Evolutionary conservation across 2,888 invertebrate genomes (phyloP).

Genomic region (Hydriomena furcata): DNA sequence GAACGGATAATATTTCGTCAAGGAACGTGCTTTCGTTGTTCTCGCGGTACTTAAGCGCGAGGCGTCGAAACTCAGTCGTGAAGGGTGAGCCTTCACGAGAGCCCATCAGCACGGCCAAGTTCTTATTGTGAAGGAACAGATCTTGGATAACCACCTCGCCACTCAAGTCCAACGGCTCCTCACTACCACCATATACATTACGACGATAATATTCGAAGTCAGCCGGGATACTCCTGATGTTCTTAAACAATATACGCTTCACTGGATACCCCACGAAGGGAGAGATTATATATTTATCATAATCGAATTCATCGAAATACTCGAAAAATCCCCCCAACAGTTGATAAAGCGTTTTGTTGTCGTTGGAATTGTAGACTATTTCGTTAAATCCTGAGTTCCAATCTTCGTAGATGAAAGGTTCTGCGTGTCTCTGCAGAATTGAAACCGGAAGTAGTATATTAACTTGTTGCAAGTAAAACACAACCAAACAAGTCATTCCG

Average conservation of each 20-base stretch:
- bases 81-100: background rate
- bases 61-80: background rate
- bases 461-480: constrained; percentile 23
- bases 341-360: constrained; percentile 12
- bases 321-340: constrained; percentile 38
- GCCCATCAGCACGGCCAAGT: constrained; percentile 1
- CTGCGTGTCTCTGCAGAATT: constrained; percentile 10
- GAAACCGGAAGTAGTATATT: constrained; percentile 8
- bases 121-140: constrained; percentile 4
- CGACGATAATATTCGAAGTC: constrained; percentile 5
- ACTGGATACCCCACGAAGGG: constrained; percentile 7
- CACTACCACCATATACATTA: background rate
- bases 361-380: constrained; percentile 3
- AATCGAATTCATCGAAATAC: constrained; percentile 34
- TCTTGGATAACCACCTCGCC: constrained; percentile 6
- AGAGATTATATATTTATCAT: constrained; percentile 9
- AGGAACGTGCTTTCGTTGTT: background rate
- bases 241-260: constrained; percentile 3
- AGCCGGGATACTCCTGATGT: constrained; percentile 3
- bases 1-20: constrained; percentile 5
- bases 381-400: constrained; percentile 24
- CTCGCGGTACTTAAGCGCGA: background rate
- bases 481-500: constrained; percentile 6
- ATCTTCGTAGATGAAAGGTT: background rate
- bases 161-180: background rate